A percentile compares a stretch with the other conserved stretches of the same genome.
Conservation (phyloP, 2,888 invertebrate genomes). For the Ectemnius cavifrons region DNA sequence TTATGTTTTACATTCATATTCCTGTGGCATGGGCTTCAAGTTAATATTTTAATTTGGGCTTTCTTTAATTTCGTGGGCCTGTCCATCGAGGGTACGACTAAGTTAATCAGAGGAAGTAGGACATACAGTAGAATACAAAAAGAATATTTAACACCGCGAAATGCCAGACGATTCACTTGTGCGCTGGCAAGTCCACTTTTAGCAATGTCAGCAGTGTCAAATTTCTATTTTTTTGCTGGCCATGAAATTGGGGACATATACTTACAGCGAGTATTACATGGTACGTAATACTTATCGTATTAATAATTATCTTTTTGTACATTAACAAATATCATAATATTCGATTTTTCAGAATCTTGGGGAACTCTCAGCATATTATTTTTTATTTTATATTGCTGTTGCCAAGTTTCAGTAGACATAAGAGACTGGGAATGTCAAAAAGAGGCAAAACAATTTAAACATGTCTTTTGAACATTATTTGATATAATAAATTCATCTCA, state of each 20-base stretch:
- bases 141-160: constrained; percentile 70
- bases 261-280: constrained; percentile 81
- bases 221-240: constrained; percentile 92
- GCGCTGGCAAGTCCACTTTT: constrained; percentile 86
- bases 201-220: constrained; percentile 89
- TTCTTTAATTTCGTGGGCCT: constrained; percentile 90
- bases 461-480: constrained; percentile 3
- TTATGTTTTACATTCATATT: constrained; percentile 90
- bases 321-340: constrained; percentile 26
- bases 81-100: constrained; percentile 84
- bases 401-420: constrained; percentile 80
- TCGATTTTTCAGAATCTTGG: constrained; percentile 70
- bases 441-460: not conserved
- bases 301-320: constrained; percentile 52
- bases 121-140: constrained; percentile 78
- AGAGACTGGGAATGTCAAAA: constrained; percentile 59
- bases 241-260: constrained; percentile 86
- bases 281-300: constrained; percentile 70
- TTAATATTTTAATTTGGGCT: constrained; percentile 91
- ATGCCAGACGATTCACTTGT: constrained; percentile 83
- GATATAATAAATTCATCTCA: constrained; percentile 2
- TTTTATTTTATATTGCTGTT: constrained; percentile 80
- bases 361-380: constrained; percentile 71
- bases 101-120: constrained; percentile 78
- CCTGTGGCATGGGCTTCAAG: constrained; percentile 93